phyloP scores from a whole-genome alignment of 92 coral and sea anemone species.

The Phymanthus crucifer region DNA sequence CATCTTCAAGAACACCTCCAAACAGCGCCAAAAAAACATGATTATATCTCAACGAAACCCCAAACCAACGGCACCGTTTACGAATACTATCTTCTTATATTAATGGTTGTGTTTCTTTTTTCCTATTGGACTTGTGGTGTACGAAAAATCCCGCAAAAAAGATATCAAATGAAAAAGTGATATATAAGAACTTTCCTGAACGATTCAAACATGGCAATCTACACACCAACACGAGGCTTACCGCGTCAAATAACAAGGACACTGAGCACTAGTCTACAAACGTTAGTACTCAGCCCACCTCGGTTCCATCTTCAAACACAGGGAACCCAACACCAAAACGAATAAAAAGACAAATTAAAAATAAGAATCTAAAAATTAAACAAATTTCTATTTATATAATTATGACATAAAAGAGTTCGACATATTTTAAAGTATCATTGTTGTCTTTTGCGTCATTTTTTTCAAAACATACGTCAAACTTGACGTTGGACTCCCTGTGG shows the following conservation, averaged over 20 bases:
- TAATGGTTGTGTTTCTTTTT: not conserved
- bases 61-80: not conserved
- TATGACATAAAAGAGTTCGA: too few species aligned
- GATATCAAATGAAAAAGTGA: not conserved
- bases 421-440: too few species aligned
- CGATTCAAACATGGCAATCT: conserved; percentile 19
- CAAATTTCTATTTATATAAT: too few species aligned
- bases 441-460: too few species aligned
- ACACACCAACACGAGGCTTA: conserved; percentile 1
- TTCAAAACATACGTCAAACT: not conserved
- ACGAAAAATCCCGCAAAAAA: not conserved
- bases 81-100: not conserved
- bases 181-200: conserved; percentile 19
- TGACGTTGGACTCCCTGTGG: not conserved
- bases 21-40: not conserved
- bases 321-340: too few species aligned
- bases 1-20: not conserved
- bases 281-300: not conserved
- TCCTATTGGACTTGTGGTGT: not conserved
- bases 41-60: not conserved
- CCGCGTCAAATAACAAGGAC: not conserved
- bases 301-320: not conserved
- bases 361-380: too few species aligned
- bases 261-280: not conserved
- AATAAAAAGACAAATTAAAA: too few species aligned